phyloP scores from a whole-genome alignment of 2,888 invertebrate species.

The Melieria omissa region DNA sequence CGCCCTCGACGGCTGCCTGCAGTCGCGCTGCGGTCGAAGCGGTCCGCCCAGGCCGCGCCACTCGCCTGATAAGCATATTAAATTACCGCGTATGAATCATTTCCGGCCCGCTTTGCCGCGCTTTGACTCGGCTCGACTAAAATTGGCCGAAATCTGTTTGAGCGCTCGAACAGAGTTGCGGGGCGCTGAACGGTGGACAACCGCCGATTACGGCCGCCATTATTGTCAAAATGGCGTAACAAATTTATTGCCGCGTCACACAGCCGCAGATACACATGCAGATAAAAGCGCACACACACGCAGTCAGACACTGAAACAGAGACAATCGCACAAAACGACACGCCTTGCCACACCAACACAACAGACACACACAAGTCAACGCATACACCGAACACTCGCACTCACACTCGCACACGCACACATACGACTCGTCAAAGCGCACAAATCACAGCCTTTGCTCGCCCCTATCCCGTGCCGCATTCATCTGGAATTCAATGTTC shows the following conservation, averaged over 20 bases:
- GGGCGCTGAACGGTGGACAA: no score
- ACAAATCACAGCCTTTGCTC: conserved; percentile 1
- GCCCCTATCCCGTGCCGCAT: not conserved
- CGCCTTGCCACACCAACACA: not conserved
- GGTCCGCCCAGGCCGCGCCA: not conserved
- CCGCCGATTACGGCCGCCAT: conserved; percentile 22
- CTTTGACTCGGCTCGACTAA: conserved; percentile 7
- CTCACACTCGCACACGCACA: not conserved
- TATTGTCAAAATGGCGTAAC: conserved; percentile 25
- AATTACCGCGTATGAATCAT: conserved; percentile 27
- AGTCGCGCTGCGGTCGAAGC: not conserved
- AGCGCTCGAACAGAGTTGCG: no score
- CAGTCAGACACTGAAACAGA: not conserved
- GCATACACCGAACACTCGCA: not conserved
- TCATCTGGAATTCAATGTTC: conserved; percentile 1
- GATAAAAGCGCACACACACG: not conserved
- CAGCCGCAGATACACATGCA: not conserved
- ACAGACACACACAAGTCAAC: not conserved
- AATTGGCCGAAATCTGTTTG: not conserved
- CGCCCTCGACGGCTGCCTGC: not conserved
- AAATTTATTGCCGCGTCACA: conserved; percentile 22
- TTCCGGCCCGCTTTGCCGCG: conserved; percentile 16
- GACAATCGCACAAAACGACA: not conserved
- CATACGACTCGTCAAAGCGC: not conserved
- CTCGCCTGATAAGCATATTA: conserved; percentile 25